These are phyloP conservation scores for Scaeva pyrastri DNA, from an alignment of 2,888 invertebrate species.

Conservation along the genomic window DNA sequence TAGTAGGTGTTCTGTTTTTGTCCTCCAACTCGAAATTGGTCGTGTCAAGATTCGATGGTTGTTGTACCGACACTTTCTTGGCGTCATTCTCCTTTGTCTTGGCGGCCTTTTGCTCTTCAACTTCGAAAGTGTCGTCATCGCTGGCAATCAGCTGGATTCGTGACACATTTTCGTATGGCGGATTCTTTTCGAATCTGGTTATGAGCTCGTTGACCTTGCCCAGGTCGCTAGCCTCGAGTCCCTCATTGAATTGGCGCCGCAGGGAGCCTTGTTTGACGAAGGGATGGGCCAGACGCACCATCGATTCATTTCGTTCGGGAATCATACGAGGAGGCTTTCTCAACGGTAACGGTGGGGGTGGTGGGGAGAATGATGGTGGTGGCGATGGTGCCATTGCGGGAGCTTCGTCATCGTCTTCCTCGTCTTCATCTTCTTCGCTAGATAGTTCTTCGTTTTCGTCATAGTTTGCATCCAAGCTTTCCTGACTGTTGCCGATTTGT, in stretches of 20 bases:
- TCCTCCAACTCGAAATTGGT: not conserved
- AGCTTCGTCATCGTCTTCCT: slow-evolving; percentile 70
- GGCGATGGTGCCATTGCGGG: slow-evolving; percentile 79
- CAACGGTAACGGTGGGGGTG: slow-evolving; percentile 71
- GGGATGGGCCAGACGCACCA: slow-evolving; percentile 79
- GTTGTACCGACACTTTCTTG: slow-evolving; percentile 21
- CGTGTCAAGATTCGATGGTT: not conserved
- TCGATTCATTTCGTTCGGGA: slow-evolving; percentile 79
- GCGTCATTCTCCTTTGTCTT: slow-evolving; percentile 60
- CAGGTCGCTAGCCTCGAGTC: slow-evolving; percentile 80
- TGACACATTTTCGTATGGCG: slow-evolving; percentile 57
- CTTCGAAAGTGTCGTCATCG: slow-evolving; percentile 25
- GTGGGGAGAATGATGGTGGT: slow-evolving; percentile 79
- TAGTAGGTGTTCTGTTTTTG: not conserved
- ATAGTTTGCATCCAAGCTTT: slow-evolving; percentile 79
- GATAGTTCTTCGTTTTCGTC: slow-evolving; percentile 71
- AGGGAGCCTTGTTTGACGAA: slow-evolving; percentile 82
- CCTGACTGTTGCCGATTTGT: slow-evolving; percentile 79
- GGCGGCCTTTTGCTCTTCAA: slow-evolving; percentile 37
- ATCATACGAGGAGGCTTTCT: slow-evolving; percentile 76
- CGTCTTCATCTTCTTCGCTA: slow-evolving; percentile 45
- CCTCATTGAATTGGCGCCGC: slow-evolving; percentile 81
- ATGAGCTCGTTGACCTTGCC: slow-evolving; percentile 83
- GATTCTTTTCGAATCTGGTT: slow-evolving; percentile 80
- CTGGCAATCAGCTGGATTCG: slow-evolving; percentile 76